These are phyloP conservation scores for Eremobia ochroleuca DNA, from an alignment of 2,888 invertebrate genomes.

Conservation along the genomic window DNA sequence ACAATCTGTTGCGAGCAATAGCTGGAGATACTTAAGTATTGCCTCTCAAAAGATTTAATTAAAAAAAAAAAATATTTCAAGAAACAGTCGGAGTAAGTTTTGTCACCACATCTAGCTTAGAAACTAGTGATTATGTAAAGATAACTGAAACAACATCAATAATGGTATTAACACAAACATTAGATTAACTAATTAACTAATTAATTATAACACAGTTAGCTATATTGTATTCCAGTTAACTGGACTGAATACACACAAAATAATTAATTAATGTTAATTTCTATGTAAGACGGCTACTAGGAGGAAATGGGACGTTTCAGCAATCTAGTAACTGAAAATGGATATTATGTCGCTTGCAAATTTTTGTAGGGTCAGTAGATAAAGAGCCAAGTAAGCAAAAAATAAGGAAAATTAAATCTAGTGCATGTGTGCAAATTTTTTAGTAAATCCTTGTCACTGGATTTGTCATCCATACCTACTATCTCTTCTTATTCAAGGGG, in stretches of 20 bases:
- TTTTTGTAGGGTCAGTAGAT: background rate
- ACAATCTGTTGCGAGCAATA: no score
- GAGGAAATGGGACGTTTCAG: slow-evolving; percentile 41
- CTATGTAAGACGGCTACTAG: slow-evolving; percentile 62
- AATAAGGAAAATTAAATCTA: slow-evolving; percentile 7
- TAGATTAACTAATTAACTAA: slow-evolving; percentile 52
- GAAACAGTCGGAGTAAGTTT: background rate
- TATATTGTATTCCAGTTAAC: slow-evolving; percentile 61
- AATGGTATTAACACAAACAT: slow-evolving; percentile 20
- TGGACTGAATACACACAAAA: slow-evolving; percentile 65
- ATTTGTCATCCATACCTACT: background rate
- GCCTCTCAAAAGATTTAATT: background rate
- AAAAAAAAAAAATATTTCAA: slow-evolving; percentile 2
- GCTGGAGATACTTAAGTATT: background rate
- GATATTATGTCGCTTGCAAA: background rate
- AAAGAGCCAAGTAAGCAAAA: background rate
- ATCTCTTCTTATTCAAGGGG: background rate
- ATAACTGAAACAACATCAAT: slow-evolving; percentile 27
- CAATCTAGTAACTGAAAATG: slow-evolving; percentile 6
- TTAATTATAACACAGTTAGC: slow-evolving; percentile 60
- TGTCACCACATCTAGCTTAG: background rate
- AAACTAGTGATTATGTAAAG: background rate
- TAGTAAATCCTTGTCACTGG: background rate
- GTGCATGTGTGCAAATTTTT: slow-evolving; percentile 1
- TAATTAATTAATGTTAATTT: slow-evolving; percentile 65